phyloP scores from a whole-genome alignment of 1,140 invertebrate species.

The Plectrocnemia conspersa region DNA sequence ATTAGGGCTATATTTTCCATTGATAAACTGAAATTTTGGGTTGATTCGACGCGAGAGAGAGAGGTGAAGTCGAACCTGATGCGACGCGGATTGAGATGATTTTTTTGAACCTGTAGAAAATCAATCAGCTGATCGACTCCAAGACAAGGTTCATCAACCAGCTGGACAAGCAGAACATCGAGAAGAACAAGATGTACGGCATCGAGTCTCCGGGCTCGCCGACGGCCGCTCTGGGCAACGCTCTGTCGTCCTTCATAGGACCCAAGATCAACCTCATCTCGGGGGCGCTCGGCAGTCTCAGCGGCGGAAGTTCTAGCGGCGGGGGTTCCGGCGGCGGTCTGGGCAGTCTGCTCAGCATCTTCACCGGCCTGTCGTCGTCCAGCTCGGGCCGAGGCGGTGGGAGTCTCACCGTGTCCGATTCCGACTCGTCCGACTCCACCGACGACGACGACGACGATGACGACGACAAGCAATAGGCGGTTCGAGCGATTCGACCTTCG shows the following conservation, averaged over 20 bases:
- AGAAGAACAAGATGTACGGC: slow-evolving; percentile 67
- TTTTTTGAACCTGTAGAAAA: slow-evolving; percentile 55
- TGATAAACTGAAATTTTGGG: too few relatives aligned
- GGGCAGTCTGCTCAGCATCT: slow-evolving; percentile 43
- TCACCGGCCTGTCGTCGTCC: slow-evolving; percentile 46
- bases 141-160: slow-evolving; percentile 64
- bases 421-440: slow-evolving; percentile 46
- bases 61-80: too few relatives aligned
- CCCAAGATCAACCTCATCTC: slow-evolving; percentile 59
- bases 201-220: slow-evolving; percentile 57
- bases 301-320: slow-evolving; percentile 49
- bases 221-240: slow-evolving; percentile 45
- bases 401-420: slow-evolving; percentile 41
- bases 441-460: slow-evolving; percentile 42
- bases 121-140: slow-evolving; percentile 69
- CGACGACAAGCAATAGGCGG: slow-evolving; percentile 21
- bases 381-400: slow-evolving; percentile 37
- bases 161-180: slow-evolving; percentile 65
- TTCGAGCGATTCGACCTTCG: too few relatives aligned
- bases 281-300: slow-evolving; percentile 52
- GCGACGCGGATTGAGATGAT: not conserved
- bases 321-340: slow-evolving; percentile 40
- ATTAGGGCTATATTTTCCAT: too few relatives aligned
- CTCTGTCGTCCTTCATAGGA: slow-evolving; percentile 47
- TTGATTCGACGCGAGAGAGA: too few relatives aligned